Evolutionary conservation across 2,797 vertebrate species (phyloP).

Genomic region (Chaetodon trifasciatus): DNA sequence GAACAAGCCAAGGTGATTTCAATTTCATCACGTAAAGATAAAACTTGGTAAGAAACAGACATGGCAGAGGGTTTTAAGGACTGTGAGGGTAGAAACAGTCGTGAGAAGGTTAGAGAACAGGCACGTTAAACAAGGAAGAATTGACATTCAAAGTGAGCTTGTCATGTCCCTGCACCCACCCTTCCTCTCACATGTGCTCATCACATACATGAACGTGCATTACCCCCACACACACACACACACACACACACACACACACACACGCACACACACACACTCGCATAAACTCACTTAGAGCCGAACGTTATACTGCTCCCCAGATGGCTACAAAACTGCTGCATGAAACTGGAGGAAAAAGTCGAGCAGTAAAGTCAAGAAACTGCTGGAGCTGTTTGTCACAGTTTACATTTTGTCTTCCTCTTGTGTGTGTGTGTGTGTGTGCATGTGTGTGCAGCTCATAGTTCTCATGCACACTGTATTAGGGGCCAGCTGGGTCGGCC

Average conservation of each 20-base stretch:
- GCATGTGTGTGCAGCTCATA: constrained; percentile 39
- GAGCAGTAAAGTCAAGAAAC: constrained; percentile 35
- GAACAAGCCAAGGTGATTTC: constrained; percentile 40
- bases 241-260: neutral
- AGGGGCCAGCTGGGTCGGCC: constrained; percentile 79
- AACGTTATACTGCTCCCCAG: constrained; percentile 6
- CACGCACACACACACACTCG: neutral
- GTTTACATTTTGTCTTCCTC: constrained; percentile 67
- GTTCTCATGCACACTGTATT: constrained; percentile 77
- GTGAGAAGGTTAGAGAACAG: neutral
- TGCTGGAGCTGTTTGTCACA: constrained; percentile 55
- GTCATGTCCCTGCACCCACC: constrained; percentile 2
- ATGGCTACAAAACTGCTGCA: constrained; percentile 37
- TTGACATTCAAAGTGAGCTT: neutral
- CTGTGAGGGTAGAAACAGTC: neutral
- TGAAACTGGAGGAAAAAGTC: constrained; percentile 45
- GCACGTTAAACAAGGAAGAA: neutral
- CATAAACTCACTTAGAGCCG: neutral
- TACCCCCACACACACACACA: neutral
- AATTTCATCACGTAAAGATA: constrained; percentile 37
- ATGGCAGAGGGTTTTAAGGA: neutral
- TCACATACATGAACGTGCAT: constrained; percentile 26
- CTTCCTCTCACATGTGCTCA: constrained; percentile 29
- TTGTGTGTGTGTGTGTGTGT: constrained; percentile 29
- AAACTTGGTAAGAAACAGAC: neutral